Conservation (phyloP, 2,113 vertebrate species). For the Notothenia coriiceps region DNA sequence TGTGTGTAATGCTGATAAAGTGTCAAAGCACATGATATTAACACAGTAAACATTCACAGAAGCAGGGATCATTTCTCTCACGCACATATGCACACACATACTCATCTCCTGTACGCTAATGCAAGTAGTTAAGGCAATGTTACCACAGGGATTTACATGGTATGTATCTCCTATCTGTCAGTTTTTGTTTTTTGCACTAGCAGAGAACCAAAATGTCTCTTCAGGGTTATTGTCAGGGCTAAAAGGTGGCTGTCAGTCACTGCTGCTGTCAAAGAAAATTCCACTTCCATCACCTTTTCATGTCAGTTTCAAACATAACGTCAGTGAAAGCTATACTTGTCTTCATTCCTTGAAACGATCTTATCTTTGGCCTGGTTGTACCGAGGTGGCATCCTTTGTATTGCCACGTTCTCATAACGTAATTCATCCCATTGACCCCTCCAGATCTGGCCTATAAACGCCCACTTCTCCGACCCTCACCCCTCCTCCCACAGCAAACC, state of each 20-base stretch:
- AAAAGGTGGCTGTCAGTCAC: constrained; percentile 5
- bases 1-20: not conserved
- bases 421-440: constrained; percentile 59
- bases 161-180: constrained; percentile 9
- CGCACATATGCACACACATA: constrained; percentile 10
- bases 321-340: constrained; percentile 13
- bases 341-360: constrained; percentile 34
- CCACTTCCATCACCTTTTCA: not conserved
- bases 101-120: not conserved
- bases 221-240: constrained; percentile 11
- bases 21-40: constrained; percentile 8
- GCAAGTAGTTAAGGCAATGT: not conserved
- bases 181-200: constrained; percentile 35
- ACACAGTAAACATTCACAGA: constrained; percentile 25
- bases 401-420: constrained; percentile 35
- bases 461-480: constrained; percentile 27
- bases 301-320: not conserved
- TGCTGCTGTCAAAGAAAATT: constrained; percentile 17
- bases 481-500: constrained; percentile 58
- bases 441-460: constrained; percentile 54
- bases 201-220: constrained; percentile 14
- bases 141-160: constrained; percentile 20
- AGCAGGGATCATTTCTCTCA: not conserved
- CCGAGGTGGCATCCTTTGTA: constrained; percentile 47
- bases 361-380: constrained; percentile 32